A percentile compares a stretch with the other conserved stretches of the same genome.
These are phyloP conservation scores for Apamea sordens DNA, from an alignment of 2,888 invertebrate species.

Conservation along the genomic window DNA sequence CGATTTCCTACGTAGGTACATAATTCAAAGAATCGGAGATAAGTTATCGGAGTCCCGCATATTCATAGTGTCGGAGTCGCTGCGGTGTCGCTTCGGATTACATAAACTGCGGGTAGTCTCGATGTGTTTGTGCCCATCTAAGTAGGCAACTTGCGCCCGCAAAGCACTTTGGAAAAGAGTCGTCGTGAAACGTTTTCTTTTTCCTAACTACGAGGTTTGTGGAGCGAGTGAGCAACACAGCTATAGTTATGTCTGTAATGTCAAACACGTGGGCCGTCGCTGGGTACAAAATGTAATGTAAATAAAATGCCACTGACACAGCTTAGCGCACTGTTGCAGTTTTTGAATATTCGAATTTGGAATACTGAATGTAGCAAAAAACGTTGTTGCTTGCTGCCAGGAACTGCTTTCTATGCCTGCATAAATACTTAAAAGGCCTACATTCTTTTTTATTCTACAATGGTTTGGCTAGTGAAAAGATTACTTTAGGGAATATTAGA, in stretches of 20 bases:
- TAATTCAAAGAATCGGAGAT: constrained; percentile 85
- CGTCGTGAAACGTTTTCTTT: constrained; percentile 66
- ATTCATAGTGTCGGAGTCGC: constrained; percentile 80
- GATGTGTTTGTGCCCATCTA: constrained; percentile 69
- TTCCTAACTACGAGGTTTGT: constrained; percentile 65
- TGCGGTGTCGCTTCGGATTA: constrained; percentile 72
- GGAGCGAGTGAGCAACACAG: constrained; percentile 60
- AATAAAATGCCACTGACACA: constrained; percentile 61
- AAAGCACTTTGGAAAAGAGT: constrained; percentile 73
- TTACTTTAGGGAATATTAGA: not conserved
- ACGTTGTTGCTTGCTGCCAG: constrained; percentile 29
- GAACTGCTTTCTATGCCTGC: constrained; percentile 35
- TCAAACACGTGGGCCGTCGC: constrained; percentile 54
- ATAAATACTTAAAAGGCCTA: not conserved
- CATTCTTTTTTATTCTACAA: not conserved
- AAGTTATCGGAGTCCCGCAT: constrained; percentile 83
- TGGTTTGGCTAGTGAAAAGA: constrained; percentile 4
- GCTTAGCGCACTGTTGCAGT: constrained; percentile 61
- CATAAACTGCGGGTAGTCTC: constrained; percentile 72
- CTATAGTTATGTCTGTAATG: constrained; percentile 47
- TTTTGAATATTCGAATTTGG: constrained; percentile 56
- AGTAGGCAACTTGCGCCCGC: constrained; percentile 75
- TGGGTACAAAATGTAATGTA: constrained; percentile 65
- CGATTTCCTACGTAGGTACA: constrained; percentile 82
- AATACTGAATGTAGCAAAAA: constrained; percentile 50